Percentiles rank a stretch among this genome's conserved stretches.
Conservation (phyloP, 2,888 invertebrate species). For the Steinernema carpocapsae region DNA sequence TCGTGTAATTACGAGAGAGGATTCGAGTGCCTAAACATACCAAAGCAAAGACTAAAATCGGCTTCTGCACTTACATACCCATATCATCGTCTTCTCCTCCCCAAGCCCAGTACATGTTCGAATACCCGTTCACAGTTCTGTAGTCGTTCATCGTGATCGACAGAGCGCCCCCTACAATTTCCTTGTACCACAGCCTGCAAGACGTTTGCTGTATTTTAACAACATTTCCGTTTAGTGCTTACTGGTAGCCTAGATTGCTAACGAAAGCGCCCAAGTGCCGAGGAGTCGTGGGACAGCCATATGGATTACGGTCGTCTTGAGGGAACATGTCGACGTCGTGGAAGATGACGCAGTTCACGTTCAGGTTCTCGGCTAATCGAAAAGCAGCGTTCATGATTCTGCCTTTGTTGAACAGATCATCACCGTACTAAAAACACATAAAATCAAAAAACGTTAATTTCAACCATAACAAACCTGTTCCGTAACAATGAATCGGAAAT, state of each 20-base stretch:
- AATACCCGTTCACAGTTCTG: slow-evolving; percentile 72
- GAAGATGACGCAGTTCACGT: slow-evolving; percentile 68
- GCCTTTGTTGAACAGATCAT: slow-evolving; percentile 68
- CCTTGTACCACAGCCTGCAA: slow-evolving; percentile 70
- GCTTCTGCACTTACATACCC: slow-evolving; percentile 43
- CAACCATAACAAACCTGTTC: slow-evolving; percentile 60
- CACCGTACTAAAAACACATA: slow-evolving; percentile 61
- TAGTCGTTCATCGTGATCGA: slow-evolving; percentile 70
- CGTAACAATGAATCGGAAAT: slow-evolving; percentile 69
- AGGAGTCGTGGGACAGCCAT: slow-evolving; percentile 70
- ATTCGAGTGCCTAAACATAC: slow-evolving; percentile 57
- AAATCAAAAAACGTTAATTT: too few species aligned
- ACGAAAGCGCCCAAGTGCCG: slow-evolving; percentile 71
- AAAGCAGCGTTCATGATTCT: slow-evolving; percentile 69
- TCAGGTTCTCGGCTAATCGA: slow-evolving; percentile 57
- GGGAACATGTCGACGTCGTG: slow-evolving; percentile 72
- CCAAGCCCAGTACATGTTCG: slow-evolving; percentile 70
- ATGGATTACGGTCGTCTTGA: slow-evolving; percentile 70
- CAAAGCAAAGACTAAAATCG: background rate
- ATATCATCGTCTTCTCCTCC: slow-evolving; percentile 68
- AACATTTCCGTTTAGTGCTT: too few species aligned
- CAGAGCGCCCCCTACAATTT: slow-evolving; percentile 71
- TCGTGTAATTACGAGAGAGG: slow-evolving; percentile 64
- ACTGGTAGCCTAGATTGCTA: slow-evolving; percentile 72
- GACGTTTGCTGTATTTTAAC: background rate